These are phyloP conservation scores for Anguilla japonica DNA, from an alignment of 2,113 vertebrate species.

Conservation along the genomic window DNA sequence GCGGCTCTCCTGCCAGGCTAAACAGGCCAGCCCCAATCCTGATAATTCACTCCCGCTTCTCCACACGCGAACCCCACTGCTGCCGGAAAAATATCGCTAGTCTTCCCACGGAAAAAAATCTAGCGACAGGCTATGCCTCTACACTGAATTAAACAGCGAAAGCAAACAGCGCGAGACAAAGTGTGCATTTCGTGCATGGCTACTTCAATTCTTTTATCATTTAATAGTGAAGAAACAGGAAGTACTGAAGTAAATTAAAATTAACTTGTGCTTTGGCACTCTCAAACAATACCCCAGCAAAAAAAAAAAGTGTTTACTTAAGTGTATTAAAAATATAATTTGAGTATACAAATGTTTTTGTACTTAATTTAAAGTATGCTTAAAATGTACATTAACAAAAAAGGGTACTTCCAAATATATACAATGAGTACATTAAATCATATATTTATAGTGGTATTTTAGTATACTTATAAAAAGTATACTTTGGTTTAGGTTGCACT, in stretches of 20 bases:
- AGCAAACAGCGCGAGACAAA: background rate
- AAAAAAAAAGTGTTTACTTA: no score
- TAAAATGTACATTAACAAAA: no score
- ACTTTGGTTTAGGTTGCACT: no score
- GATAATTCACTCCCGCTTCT: conserved; percentile 41
- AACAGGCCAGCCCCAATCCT: conserved; percentile 50
- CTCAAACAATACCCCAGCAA: background rate
- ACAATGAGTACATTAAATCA: no score
- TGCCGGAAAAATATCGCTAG: conserved; percentile 16
- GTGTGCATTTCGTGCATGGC: background rate
- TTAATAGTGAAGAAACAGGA: background rate
- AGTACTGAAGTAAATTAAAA: background rate
- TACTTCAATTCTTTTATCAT: background rate
- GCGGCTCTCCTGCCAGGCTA: conserved; percentile 52
- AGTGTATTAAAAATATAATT: no score
- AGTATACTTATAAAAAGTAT: no score
- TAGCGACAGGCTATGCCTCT: background rate
- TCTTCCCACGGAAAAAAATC: background rate
- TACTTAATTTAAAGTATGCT: no score
- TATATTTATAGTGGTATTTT: no score
- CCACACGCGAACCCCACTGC: conserved; percentile 36
- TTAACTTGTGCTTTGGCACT: background rate
- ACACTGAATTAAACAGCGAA: background rate
- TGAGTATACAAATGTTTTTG: no score
- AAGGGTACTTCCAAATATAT: no score